Evolutionary conservation across 2,888 invertebrate genomes (phyloP).

Genomic region (Orgyia antiqua): DNA sequence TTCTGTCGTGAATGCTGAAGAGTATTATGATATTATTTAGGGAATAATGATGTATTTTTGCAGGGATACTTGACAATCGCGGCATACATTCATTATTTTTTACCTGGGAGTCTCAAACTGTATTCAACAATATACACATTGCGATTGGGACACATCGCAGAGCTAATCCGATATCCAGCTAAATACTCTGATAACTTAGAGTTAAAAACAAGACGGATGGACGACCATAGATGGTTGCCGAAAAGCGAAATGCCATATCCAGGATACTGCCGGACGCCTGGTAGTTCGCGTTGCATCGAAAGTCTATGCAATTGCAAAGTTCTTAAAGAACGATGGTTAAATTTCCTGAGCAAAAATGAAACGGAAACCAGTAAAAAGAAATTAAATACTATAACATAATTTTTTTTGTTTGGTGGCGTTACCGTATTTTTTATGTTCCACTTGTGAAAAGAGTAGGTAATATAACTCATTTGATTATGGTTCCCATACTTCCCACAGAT

Average conservation of each 20-base stretch:
- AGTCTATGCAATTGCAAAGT: conserved; percentile 52
- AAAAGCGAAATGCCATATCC: conserved; percentile 54
- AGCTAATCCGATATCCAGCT: conserved; percentile 10
- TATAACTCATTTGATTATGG: too few species aligned
- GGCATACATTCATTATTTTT: conserved; percentile 45
- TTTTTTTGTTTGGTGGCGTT: too few species aligned
- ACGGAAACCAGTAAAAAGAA: too few species aligned
- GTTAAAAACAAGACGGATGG: too few species aligned
- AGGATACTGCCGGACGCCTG: conserved; percentile 61
- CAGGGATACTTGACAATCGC: conserved; percentile 45
- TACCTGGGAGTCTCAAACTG: conserved; percentile 45
- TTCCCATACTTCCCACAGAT: too few species aligned
- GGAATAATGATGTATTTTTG: conserved; percentile 24
- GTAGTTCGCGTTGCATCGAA: conserved; percentile 40
- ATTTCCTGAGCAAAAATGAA: conserved; percentile 9
- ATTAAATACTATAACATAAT: too few species aligned
- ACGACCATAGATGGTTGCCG: conserved; percentile 39
- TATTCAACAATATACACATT: conserved; percentile 27
- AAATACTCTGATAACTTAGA: conserved; percentile 11
- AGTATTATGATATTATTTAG: too few species aligned
- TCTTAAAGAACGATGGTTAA: conserved; percentile 41
- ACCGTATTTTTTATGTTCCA: too few species aligned
- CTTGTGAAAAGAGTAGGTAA: too few species aligned
- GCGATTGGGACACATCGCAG: conserved; percentile 20
- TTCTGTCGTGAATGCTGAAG: too few species aligned